Evolutionary conservation across 2,113 vertebrate genomes (phyloP).

Genomic region (Myotis yumanensis): DNA sequence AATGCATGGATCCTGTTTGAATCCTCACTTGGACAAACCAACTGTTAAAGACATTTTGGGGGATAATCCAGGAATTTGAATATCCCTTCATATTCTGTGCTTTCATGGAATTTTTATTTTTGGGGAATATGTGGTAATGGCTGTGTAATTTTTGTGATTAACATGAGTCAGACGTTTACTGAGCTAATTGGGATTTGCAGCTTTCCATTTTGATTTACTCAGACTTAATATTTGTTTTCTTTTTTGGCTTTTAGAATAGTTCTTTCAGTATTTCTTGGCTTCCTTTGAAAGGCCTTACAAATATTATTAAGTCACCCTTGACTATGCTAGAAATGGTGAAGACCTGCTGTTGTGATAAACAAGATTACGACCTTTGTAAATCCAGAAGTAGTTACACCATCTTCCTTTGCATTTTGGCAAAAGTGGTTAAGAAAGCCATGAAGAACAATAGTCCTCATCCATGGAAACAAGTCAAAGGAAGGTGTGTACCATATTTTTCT

Average conservation of each 20-base stretch:
- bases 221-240: constrained; percentile 39
- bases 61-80: neutral
- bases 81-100: neutral
- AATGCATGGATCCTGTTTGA: neutral
- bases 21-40: neutral
- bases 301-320: constrained; percentile 90
- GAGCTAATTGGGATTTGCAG: constrained; percentile 26
- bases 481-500: constrained; percentile 80
- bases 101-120: neutral
- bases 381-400: constrained; percentile 94
- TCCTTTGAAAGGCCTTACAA: constrained; percentile 90
- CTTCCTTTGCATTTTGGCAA: constrained; percentile 93
- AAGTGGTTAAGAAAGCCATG: constrained; percentile 87
- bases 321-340: constrained; percentile 91
- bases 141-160: constrained; percentile 25
- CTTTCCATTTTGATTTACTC: constrained; percentile 46
- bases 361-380: constrained; percentile 87
- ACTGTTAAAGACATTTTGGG: neutral
- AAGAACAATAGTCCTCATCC: constrained; percentile 86
- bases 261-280: constrained; percentile 94
- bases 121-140: neutral
- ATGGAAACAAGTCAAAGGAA: constrained; percentile 99
- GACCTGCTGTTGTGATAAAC: constrained; percentile 86
- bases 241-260: constrained; percentile 85
- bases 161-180: constrained; percentile 13